Conservation (phyloP, 2,797 vertebrate species). For the Propithecus perrieri region DNA sequence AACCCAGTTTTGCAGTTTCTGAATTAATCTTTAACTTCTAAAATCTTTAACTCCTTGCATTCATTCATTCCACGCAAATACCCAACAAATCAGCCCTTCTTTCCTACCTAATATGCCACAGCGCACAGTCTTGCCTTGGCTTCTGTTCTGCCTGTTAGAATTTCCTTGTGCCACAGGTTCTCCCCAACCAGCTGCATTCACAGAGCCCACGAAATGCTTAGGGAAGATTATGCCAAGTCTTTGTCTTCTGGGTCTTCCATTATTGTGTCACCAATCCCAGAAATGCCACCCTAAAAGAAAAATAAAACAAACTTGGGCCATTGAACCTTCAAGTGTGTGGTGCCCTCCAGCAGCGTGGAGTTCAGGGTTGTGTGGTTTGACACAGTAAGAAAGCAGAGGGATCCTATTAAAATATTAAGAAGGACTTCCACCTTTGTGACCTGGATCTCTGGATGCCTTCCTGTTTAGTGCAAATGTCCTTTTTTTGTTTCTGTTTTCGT, state of each 20-base stretch:
- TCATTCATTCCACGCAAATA: neutral
- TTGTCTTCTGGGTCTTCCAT: neutral
- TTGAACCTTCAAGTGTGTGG: neutral
- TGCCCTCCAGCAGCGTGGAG: neutral
- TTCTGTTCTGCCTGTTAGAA: neutral
- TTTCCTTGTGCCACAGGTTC: neutral
- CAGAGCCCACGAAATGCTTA: neutral
- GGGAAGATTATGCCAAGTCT: neutral
- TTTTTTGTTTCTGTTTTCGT: neutral
- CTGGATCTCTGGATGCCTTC: neutral
- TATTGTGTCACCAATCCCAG: neutral
- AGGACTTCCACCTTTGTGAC: neutral
- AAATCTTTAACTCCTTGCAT: neutral
- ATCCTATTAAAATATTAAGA: neutral
- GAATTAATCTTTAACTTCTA: constrained; percentile 14
- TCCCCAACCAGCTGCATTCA: neutral
- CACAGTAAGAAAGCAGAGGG: neutral
- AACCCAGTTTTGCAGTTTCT: neutral
- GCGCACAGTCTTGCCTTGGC: neutral
- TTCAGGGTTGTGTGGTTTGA: neutral
- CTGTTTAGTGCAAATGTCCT: neutral
- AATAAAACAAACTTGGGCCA: neutral
- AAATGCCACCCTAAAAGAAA: neutral
- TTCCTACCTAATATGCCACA: neutral
- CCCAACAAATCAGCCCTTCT: neutral